Percentiles rank a stretch among this genome's conserved stretches.
Evolutionary conservation across 2,888 invertebrate species (phyloP).

Genomic region (Tachina lurida): DNA sequence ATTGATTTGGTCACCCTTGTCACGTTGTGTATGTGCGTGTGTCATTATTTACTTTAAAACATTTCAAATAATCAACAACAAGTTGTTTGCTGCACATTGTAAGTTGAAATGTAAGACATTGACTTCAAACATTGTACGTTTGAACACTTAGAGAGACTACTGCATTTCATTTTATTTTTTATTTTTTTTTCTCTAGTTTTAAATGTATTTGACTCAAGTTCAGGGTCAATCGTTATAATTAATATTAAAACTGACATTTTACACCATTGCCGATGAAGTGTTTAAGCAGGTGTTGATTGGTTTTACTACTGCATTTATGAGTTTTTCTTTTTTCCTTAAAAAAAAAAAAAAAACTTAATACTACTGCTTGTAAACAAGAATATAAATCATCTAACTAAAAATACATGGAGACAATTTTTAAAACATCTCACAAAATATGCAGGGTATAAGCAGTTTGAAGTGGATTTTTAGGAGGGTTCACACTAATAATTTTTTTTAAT

Average conservation of each 20-base stretch:
- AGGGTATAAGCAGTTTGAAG: background rate
- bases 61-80: conserved; percentile 38
- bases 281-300: background rate
- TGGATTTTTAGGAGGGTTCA: background rate
- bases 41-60: conserved; percentile 41
- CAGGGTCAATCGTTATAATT: conserved; percentile 59
- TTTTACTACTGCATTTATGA: background rate
- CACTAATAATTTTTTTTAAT: too few species aligned
- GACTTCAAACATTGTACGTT: conserved; percentile 54
- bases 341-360: background rate
- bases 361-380: background rate
- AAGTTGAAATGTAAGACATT: conserved; percentile 52
- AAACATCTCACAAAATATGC: background rate
- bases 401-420: background rate
- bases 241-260: conserved; percentile 46
- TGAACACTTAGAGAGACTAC: conserved; percentile 14
- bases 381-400: background rate
- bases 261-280: conserved; percentile 31
- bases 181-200: conserved; percentile 1
- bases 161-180: conserved; percentile 39
- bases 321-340: background rate
- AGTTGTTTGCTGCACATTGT: conserved; percentile 42
- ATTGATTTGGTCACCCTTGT: conserved; percentile 32
- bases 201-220: conserved; percentile 62
- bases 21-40: background rate